Conservation (phyloP, 2,113 vertebrate species). For the Notechis scutatus region DNA sequence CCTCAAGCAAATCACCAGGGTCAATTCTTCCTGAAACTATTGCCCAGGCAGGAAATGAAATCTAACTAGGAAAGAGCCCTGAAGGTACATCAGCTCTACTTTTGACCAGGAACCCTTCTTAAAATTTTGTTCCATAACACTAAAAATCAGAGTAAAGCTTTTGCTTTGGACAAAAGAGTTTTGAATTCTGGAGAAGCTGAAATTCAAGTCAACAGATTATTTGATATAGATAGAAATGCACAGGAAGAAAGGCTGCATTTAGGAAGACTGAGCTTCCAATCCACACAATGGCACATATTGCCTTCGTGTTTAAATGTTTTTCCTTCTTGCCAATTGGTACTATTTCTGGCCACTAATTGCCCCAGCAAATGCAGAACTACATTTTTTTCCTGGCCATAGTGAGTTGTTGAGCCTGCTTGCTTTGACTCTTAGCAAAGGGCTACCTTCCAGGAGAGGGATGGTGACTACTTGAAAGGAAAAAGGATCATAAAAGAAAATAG, state of each 20-base stretch:
- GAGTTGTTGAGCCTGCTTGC: neutral
- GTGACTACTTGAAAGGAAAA: neutral
- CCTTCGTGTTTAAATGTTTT: neutral
- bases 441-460: neutral
- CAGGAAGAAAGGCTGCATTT: neutral
- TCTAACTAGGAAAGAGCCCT: neutral
- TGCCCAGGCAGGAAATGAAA: neutral
- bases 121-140: neutral
- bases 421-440: neutral
- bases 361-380: neutral
- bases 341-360: neutral
- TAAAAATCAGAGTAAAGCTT: neutral
- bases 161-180: neutral
- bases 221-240: neutral
- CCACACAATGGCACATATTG: neutral
- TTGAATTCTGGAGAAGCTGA: neutral
- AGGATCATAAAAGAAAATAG: neutral
- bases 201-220: neutral
- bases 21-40: neutral
- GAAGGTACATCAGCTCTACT: neutral
- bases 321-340: neutral
- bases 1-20: neutral
- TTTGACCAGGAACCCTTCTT: neutral
- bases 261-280: neutral
- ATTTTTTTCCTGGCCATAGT: too few species aligned